phyloP scores from a whole-genome alignment of 2,797 vertebrate genomes.

The Coregonus suidteri region DNA sequence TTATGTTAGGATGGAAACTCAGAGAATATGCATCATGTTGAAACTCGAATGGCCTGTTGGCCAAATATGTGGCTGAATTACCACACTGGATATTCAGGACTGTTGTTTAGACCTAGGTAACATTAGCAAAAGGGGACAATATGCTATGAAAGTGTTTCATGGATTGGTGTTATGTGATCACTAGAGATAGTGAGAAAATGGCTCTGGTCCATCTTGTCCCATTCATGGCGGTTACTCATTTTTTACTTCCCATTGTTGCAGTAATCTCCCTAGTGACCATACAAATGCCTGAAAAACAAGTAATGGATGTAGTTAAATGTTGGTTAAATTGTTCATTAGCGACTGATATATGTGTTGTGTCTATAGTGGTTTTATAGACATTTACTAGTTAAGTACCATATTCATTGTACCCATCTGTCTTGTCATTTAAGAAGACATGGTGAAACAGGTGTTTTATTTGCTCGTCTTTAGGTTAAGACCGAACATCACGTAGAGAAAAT shows the following conservation, averaged over 20 bases:
- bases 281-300: too few species aligned
- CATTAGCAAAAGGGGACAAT: neutral
- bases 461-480: slow-evolving; percentile 17
- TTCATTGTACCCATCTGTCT: too few species aligned
- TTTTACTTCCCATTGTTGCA: too few species aligned
- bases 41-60: slow-evolving; percentile 43
- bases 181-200: too few species aligned
- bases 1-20: slow-evolving; percentile 59
- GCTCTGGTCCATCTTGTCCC: neutral
- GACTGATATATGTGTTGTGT: too few species aligned
- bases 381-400: too few species aligned
- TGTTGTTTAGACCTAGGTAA: neutral
- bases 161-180: neutral
- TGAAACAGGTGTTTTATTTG: neutral
- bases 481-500: slow-evolving; percentile 41
- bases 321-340: too few species aligned
- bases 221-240: too few species aligned
- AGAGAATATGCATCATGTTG: slow-evolving; percentile 43
- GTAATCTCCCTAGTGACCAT: too few species aligned
- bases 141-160: neutral
- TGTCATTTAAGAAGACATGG: neutral
- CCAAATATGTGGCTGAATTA: slow-evolving; percentile 9
- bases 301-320: too few species aligned
- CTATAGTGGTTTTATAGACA: too few species aligned
- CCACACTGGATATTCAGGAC: neutral